These are phyloP conservation scores for Pollenia labialis DNA, from an alignment of 2,888 invertebrate species.

Conservation along the genomic window DNA sequence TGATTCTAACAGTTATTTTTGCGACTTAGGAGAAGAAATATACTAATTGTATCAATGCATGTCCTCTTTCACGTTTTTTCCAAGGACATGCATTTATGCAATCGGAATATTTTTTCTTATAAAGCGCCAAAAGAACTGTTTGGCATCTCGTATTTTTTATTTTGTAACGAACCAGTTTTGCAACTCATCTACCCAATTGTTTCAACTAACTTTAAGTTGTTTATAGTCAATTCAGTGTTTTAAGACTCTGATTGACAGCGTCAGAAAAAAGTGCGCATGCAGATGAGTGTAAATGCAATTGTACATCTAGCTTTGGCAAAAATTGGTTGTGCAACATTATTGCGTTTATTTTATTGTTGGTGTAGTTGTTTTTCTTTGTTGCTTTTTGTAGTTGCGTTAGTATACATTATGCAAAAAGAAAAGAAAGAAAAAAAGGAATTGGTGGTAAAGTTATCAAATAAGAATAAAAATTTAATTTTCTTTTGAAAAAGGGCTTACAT, in stretches of 20 bases:
- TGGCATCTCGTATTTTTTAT: no score
- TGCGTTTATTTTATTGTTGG: slow-evolving; percentile 56
- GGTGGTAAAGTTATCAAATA: slow-evolving; percentile 70
- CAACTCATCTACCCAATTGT: no score
- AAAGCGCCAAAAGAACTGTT: no score
- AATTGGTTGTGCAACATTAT: slow-evolving; percentile 60
- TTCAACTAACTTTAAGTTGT: not conserved
- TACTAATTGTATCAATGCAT: no score
- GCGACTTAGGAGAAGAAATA: no score
- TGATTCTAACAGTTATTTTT: no score
- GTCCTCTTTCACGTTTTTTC: no score
- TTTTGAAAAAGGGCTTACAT: slow-evolving; percentile 22
- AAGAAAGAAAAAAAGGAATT: slow-evolving; percentile 31
- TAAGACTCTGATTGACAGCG: slow-evolving; percentile 18
- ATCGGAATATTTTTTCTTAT: no score
- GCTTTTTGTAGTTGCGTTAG: slow-evolving; percentile 33
- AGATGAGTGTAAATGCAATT: slow-evolving; percentile 65
- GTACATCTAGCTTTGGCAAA: slow-evolving; percentile 58
- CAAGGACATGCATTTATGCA: no score
- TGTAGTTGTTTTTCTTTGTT: slow-evolving; percentile 17
- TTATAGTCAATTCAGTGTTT: slow-evolving; percentile 12
- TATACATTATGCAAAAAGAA: slow-evolving; percentile 42
- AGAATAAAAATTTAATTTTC: slow-evolving; percentile 65
- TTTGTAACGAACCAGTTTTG: no score
- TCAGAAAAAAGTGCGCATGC: slow-evolving; percentile 35